phyloP scores from a whole-genome alignment of 1,140 invertebrate genomes.

The Batillaria attramentaria region DNA sequence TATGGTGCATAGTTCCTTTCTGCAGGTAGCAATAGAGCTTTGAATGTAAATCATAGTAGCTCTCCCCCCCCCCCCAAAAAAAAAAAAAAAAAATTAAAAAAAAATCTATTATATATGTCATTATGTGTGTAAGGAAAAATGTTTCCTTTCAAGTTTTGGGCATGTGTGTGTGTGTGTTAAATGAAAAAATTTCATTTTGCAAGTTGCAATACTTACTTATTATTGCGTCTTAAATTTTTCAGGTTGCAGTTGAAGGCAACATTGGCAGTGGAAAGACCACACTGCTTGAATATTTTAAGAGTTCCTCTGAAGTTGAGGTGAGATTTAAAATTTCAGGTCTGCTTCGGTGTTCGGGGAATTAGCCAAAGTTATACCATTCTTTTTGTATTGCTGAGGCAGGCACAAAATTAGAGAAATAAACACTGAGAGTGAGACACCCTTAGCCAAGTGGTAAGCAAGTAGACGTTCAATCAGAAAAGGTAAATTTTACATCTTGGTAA shows the following conservation, averaged over 20 bases:
- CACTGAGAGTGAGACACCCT: too few relatives aligned
- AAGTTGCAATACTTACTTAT: not conserved
- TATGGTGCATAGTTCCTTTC: too few relatives aligned
- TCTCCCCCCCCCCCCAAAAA: too few relatives aligned
- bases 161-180: not conserved
- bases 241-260: conserved; percentile 92
- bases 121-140: not conserved
- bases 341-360: not conserved
- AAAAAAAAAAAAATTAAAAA: too few relatives aligned
- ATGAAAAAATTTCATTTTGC: not conserved
- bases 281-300: conserved; percentile 85
- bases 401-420: too few relatives aligned
- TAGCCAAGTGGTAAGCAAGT: too few relatives aligned
- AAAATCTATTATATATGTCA: not conserved
- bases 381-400: too few relatives aligned
- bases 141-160: not conserved
- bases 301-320: conserved; percentile 63
- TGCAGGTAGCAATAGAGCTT: too few relatives aligned
- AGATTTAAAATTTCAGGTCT: not conserved
- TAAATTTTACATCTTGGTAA: too few relatives aligned
- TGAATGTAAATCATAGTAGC: too few relatives aligned
- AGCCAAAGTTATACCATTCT: not conserved
- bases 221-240: not conserved
- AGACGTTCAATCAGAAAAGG: too few relatives aligned
- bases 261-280: conserved; percentile 95